phyloP scores from a whole-genome alignment of 1,140 invertebrate genomes.

The Potamilus streckersoni region DNA sequence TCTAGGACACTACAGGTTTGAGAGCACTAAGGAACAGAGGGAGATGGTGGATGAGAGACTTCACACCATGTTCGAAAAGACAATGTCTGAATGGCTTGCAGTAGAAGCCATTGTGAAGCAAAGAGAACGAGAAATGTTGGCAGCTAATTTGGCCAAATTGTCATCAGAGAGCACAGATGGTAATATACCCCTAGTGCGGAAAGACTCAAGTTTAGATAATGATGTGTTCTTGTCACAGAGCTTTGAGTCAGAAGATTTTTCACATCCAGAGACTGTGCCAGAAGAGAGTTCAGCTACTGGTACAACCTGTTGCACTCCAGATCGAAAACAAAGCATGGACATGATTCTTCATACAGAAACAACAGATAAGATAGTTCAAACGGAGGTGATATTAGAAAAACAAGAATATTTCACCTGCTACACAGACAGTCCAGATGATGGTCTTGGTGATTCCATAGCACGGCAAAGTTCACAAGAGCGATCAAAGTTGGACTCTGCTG shows the following conservation, averaged over 20 bases:
- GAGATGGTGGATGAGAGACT: constrained; percentile 76
- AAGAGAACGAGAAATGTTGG: constrained; percentile 79
- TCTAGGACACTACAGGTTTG: constrained; percentile 87
- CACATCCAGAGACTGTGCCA: constrained; percentile 62
- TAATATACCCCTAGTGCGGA: constrained; percentile 67
- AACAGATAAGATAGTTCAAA: constrained; percentile 49
- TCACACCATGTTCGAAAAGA: constrained; percentile 84
- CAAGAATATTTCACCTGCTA: constrained; percentile 43
- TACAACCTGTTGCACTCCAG: constrained; percentile 57
- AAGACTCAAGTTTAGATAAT: constrained; percentile 71
- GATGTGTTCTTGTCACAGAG: constrained; percentile 71
- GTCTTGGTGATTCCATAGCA: constrained; percentile 61
- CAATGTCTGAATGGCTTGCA: constrained; percentile 93
- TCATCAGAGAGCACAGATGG: constrained; percentile 72
- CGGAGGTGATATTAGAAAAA: constrained; percentile 38
- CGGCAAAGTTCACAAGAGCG: constrained; percentile 53
- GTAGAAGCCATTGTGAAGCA: constrained; percentile 92
- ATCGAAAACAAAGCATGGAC: constrained; percentile 59
- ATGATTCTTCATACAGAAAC: constrained; percentile 36
- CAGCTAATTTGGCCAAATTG: constrained; percentile 73
- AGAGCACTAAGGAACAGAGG: constrained; percentile 78
- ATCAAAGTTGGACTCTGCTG: constrained; percentile 55
- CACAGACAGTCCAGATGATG: constrained; percentile 63
- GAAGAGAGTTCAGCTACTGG: constrained; percentile 64
- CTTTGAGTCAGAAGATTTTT: constrained; percentile 63